These are phyloP conservation scores for Garrulus glandarius DNA, from an alignment of 2,797 vertebrate species.

Conservation along the genomic window DNA sequence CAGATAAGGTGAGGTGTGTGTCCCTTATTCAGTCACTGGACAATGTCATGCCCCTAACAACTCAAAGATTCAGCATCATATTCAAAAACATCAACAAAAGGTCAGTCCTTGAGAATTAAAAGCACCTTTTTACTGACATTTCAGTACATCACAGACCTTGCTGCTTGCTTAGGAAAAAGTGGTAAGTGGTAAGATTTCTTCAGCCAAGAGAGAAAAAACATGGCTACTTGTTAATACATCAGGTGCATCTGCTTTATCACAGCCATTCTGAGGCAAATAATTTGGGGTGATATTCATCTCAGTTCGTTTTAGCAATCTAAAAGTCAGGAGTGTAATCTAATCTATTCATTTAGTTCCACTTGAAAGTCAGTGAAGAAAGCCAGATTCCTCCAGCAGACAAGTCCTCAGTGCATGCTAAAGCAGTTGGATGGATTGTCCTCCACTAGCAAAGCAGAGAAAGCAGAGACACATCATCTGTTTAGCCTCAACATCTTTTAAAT, in stretches of 20 bases:
- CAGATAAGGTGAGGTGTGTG: neutral
- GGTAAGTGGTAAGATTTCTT: neutral
- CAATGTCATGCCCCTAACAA: neutral
- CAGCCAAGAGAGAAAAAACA: neutral
- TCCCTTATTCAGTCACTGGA: neutral
- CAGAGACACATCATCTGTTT: neutral
- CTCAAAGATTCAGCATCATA: neutral
- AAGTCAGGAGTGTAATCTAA: neutral
- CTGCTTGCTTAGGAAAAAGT: neutral
- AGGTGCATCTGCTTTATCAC: neutral
- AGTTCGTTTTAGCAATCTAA: neutral
- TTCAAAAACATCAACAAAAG: neutral
- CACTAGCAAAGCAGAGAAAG: neutral
- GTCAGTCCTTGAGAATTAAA: neutral
- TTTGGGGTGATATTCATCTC: neutral
- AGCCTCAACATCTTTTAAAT: neutral
- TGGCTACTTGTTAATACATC: neutral
- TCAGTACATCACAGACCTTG: neutral
- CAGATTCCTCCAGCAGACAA: neutral
- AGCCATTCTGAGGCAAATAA: slow-evolving; percentile 8
- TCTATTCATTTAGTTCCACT: neutral
- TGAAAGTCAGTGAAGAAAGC: neutral
- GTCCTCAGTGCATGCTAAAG: neutral
- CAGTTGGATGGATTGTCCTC: neutral
- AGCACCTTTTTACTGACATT: neutral